Conservation (phyloP, 2,888 invertebrate genomes). For the Eurois occulta region DNA sequence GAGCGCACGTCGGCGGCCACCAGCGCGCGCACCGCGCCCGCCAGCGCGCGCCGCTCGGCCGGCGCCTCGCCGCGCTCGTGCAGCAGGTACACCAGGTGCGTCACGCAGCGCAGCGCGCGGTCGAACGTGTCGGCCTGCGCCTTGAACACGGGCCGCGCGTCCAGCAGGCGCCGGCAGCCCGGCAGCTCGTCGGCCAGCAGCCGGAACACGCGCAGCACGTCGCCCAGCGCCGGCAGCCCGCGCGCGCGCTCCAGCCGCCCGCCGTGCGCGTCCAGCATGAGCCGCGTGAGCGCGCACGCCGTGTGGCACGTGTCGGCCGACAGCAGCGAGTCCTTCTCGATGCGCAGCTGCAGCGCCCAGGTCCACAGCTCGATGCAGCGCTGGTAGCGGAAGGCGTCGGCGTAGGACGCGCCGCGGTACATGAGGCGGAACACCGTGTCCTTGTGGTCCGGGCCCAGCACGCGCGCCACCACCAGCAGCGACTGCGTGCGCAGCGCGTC, state of each 20-base stretch:
- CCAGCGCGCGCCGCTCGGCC: conserved; percentile 82
- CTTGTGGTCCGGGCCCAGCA: conserved; percentile 96
- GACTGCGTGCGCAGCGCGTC: conserved; percentile 97
- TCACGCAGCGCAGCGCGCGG: conserved; percentile 94
- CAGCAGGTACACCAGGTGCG: conserved; percentile 94
- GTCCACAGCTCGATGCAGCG: conserved; percentile 97
- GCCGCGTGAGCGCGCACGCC: conserved; percentile 95
- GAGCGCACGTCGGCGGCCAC: conserved; percentile 92
- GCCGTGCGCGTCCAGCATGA: conserved; percentile 94
- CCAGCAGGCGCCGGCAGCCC: conserved; percentile 91
- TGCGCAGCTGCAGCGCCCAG: conserved; percentile 94
- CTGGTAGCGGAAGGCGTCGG: conserved; percentile 94
- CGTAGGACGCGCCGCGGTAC: conserved; percentile 94
- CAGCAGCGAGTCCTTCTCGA: conserved; percentile 94
- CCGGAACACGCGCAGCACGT: conserved; percentile 93
- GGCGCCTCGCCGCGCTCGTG: conserved; percentile 88
- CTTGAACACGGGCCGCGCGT: conserved; percentile 92
- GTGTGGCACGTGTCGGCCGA: conserved; percentile 95
- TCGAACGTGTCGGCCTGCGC: conserved; percentile 95
- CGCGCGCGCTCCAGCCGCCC: conserved; percentile 89
- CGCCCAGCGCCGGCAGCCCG: conserved; percentile 90
- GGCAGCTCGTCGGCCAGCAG: conserved; percentile 86
- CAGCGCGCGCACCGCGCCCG: conserved; percentile 84
- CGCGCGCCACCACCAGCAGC: conserved; percentile 96
- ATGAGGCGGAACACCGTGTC: conserved; percentile 95